These are phyloP conservation scores for Ips nitidus DNA, from an alignment of 1,140 invertebrate species.

Conservation along the genomic window DNA sequence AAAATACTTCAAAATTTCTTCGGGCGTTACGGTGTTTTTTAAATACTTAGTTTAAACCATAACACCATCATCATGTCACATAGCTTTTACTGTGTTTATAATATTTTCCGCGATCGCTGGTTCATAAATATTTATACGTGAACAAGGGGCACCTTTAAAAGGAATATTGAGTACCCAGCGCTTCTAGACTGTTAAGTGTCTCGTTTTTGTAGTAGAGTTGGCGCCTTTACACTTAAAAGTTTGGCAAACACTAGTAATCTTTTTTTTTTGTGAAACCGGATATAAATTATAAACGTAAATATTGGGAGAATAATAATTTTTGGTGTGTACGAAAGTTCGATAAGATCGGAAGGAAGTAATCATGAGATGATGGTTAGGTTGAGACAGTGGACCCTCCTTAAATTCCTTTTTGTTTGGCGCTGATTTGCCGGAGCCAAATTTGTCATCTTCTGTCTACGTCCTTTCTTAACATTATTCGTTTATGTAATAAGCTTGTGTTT, in stretches of 20 bases:
- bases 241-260: conserved; percentile 1
- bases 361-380: conserved; percentile 1
- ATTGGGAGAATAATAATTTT: conserved; percentile 13
- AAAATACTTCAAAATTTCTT: conserved; percentile 35
- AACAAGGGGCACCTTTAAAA: conserved; percentile 1
- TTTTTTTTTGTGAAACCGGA: conserved; percentile 11
- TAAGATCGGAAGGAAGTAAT: conserved; percentile 16
- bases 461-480: conserved; percentile 1
- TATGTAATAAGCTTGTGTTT: neutral
- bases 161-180: too few species aligned
- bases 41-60: neutral
- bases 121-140: neutral
- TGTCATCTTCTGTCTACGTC: neutral
- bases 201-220: neutral
- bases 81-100: neutral
- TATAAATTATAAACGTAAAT: conserved; percentile 15
- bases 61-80: neutral
- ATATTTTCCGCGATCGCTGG: neutral
- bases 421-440: conserved; percentile 1
- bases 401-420: conserved; percentile 5
- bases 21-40: neutral
- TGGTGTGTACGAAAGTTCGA: neutral
- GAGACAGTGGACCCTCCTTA: conserved; percentile 9
- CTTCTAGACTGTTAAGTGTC: too few species aligned
- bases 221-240: conserved; percentile 3